Percentiles rank a stretch among this genome's conserved stretches.
Evolutionary conservation across 1,140 invertebrate species (phyloP).

Genomic region (Ips typographus): DNA sequence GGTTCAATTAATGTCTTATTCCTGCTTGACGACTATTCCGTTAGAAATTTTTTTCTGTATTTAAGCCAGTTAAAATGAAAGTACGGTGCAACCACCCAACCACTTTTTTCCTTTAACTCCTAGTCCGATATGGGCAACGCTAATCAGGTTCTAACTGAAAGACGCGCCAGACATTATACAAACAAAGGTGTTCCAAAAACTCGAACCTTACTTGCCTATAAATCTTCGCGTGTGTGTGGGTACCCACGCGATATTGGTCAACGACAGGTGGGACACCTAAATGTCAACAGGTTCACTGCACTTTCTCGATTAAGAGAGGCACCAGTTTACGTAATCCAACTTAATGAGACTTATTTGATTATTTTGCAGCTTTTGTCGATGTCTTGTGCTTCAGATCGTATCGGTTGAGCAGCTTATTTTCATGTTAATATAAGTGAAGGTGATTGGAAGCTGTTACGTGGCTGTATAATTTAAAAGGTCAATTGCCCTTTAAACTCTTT

Average conservation of each 20-base stretch:
- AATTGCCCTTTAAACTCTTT: no score
- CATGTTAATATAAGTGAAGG: no score
- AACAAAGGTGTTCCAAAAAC: conserved; percentile 12
- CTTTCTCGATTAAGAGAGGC: conserved; percentile 19
- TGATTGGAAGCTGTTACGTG: no score
- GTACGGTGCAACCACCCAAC: conserved; percentile 1
- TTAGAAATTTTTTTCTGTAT: background rate
- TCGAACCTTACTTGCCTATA: conserved; percentile 17
- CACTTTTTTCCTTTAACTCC: background rate
- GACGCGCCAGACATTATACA: background rate
- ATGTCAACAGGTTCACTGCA: conserved; percentile 28
- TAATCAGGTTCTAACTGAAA: background rate
- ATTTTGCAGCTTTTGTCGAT: no score
- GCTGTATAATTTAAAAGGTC: no score
- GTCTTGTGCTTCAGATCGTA: no score
- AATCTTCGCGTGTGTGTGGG: conserved; percentile 11
- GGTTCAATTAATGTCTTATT: background rate
- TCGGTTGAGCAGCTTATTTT: no score
- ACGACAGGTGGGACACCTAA: conserved; percentile 17
- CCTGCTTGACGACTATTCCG: background rate
- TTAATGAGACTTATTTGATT: no score
- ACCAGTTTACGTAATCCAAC: conserved; percentile 16
- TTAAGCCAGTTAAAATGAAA: background rate
- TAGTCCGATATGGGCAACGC: background rate
- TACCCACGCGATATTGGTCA: conserved; percentile 16